Evolutionary conservation across 2,113 vertebrate genomes (phyloP).

Genomic region (Coregonus clupeaformis): DNA sequence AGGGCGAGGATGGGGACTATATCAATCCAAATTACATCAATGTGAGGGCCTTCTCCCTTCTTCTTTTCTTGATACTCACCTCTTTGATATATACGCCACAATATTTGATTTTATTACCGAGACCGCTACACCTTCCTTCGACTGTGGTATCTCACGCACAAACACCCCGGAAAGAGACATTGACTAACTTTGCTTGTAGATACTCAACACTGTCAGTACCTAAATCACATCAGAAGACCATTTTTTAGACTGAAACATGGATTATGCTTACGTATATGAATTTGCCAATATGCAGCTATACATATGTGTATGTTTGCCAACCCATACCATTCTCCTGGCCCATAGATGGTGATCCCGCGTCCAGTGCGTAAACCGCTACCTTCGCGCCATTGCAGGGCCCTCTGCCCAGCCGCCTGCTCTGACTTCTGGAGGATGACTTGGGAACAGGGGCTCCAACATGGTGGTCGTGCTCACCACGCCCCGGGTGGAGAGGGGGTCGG

Average conservation of each 20-base stretch:
- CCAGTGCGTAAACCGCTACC: conserved; percentile 98
- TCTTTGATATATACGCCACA: neutral
- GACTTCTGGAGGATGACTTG: conserved; percentile 99
- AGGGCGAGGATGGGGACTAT: conserved; percentile 89
- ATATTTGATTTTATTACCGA: too few species aligned
- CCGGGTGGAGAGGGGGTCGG: conserved; percentile 94
- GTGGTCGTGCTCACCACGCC: conserved; percentile 98
- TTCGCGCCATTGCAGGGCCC: conserved; percentile 97
- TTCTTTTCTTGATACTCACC: neutral
- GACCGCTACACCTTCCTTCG: too few species aligned
- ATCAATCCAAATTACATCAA: conserved; percentile 99
- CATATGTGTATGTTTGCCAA: neutral
- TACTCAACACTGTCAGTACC: too few species aligned
- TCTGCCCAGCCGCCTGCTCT: conserved; percentile 90
- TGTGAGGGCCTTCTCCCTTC: conserved; percentile 74
- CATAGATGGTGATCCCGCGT: conserved; percentile 97
- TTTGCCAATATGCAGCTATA: neutral
- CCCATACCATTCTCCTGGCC: neutral
- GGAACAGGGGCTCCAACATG: conserved; percentile 96
- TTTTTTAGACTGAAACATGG: too few species aligned
- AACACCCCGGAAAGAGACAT: neutral
- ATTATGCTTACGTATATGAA: too few species aligned
- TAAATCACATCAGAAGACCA: too few species aligned
- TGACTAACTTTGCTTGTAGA: too few species aligned
- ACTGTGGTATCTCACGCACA: neutral